Evolutionary conservation across 2,888 invertebrate species (phyloP), one percentile per base, ranked within the genome.

Genomic region (Eucera pruinosa): DNA sequence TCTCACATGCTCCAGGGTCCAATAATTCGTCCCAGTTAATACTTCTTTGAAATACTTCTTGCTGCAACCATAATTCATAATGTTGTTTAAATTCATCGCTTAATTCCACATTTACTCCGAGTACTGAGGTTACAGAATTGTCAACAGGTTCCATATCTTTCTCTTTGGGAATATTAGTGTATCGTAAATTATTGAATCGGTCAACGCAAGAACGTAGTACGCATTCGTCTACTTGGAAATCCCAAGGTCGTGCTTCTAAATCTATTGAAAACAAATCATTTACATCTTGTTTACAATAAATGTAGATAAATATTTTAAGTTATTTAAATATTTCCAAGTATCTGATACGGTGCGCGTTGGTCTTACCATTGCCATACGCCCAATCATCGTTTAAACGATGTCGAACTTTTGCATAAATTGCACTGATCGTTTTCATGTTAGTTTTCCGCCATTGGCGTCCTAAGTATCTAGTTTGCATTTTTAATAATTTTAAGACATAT

Each of bases 351-450:
- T n/a, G n/a, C n/a, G n/a, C n/a, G n/a, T n/a, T n/a, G n/a, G n/a
- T n/a, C n/a, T 91, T 92, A 95, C 95, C 97, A 93, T 99, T 99
- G 65, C 99, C 99, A 94, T 97, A 99, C 2, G 99, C 99, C 99
- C 99, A 99, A 92, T 99, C 99, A 91, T 99, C 99, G 90, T 99
- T 99, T 50, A 99, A 94, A 67, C 99, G 95, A 93, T 99, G 98
- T 33, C 98, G 94, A 2, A 98, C 97, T 94, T 99, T 99, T 72
- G 98, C 97, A 92, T 99, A 99, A 90, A 99, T 99, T 72, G 99
- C 98, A 91, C 99, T 99, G 93, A 99, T 98, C 0, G 98, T 98
- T 93, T 99, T 99, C 99, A 99, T 99, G 92, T 99, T 99, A 0
- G 98, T 97, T 93, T 99, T 99, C 58, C 99, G 95, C 99, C 99